Evolutionary conservation across 2,797 vertebrate species (phyloP).

Genomic region (Premnoplex brunnescens): DNA sequence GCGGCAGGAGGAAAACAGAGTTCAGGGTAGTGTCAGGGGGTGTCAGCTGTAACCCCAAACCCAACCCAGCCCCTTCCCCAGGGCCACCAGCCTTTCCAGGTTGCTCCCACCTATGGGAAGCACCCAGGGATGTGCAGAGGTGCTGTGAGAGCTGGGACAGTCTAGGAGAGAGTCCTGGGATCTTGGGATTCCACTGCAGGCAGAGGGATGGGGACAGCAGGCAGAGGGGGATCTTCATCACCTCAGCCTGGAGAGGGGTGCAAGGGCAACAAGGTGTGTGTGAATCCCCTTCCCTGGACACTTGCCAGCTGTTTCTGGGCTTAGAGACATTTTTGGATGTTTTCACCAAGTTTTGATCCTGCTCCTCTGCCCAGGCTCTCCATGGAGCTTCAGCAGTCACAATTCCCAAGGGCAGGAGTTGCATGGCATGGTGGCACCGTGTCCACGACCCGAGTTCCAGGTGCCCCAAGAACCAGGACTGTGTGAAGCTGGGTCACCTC

Average conservation of each 20-base stretch:
- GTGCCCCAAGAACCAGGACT: not conserved
- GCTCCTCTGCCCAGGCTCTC: not conserved
- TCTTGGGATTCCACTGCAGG: not conserved
- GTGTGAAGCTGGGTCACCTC: fast-evolving
- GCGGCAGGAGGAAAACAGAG: fast-evolving
- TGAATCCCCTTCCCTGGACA: too few relatives aligned
- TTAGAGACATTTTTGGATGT: fast-evolving
- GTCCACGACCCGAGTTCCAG: not conserved
- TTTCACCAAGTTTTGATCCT: not conserved
- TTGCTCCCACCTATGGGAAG: not conserved
- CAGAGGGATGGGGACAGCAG: not conserved
- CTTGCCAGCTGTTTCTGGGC: not conserved
- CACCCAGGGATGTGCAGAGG: fast-evolving
- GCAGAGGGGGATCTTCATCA: fast-evolving
- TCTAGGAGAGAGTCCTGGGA: fast-evolving
- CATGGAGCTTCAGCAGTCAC: not conserved
- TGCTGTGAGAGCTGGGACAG: too few relatives aligned
- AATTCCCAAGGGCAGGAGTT: too few relatives aligned
- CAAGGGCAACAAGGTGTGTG: too few relatives aligned
- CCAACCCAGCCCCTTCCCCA: not conserved
- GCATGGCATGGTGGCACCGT: not conserved
- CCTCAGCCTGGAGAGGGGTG: not conserved
- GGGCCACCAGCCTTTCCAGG: not conserved
- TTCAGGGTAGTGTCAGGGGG: not conserved
- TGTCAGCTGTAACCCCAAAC: not conserved